phyloP scores from a whole-genome alignment of 1,140 invertebrate genomes.

The Zaprionus gabonicus region DNA sequence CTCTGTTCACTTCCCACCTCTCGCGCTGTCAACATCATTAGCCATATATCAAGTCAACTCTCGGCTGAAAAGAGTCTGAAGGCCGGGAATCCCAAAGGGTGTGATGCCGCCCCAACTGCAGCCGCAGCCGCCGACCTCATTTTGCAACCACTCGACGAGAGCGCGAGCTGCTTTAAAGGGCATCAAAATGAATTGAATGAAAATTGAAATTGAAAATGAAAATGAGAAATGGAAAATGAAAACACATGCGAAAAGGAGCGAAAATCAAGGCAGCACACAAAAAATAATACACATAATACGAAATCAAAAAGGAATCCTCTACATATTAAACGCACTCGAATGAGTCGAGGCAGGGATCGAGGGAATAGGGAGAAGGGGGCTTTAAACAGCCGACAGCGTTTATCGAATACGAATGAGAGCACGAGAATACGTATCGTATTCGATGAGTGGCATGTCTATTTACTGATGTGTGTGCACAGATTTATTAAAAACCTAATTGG shows the following conservation, averaged over 20 bases:
- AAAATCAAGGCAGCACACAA: neutral
- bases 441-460: constrained; percentile 22
- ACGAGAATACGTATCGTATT: constrained; percentile 3
- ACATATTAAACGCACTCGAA: constrained; percentile 26
- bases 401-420: constrained; percentile 10
- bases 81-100: constrained; percentile 32
- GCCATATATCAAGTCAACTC: constrained; percentile 69
- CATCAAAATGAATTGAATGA: constrained; percentile 7
- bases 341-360: neutral
- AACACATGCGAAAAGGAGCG: neutral
- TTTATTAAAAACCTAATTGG: constrained; percentile 49
- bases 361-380: neutral
- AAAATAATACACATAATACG: constrained; percentile 5
- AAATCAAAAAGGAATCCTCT: constrained; percentile 7
- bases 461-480: constrained; percentile 41
- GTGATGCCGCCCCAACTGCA: neutral
- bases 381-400: constrained; percentile 2
- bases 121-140: constrained; percentile 15
- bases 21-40: constrained; percentile 70
- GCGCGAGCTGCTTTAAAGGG: constrained; percentile 12
- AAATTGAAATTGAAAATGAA: neutral
- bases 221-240: constrained; percentile 12
- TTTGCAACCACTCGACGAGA: constrained; percentile 30
- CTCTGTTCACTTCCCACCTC: neutral
- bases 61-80: constrained; percentile 41